These are phyloP conservation scores for Nymphalis polychloros DNA, from an alignment of 2,888 invertebrate species.

Conservation along the genomic window DNA sequence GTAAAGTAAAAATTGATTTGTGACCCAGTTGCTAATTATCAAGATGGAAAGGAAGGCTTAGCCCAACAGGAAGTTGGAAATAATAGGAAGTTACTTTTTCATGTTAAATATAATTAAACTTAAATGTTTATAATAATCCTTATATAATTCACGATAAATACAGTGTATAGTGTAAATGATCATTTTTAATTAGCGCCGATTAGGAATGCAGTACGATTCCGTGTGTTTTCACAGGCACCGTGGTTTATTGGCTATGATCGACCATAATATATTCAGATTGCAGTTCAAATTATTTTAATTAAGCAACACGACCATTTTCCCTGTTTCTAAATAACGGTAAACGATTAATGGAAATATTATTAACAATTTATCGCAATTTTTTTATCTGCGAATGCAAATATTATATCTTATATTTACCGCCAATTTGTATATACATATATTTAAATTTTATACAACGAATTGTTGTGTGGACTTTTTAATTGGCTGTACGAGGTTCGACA, in stretches of 20 bases:
- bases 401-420: not conserved
- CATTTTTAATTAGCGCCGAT: constrained; percentile 23
- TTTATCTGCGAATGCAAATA: constrained; percentile 9
- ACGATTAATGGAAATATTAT: constrained; percentile 23
- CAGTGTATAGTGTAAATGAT: not conserved
- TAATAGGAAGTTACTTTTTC: too few species aligned
- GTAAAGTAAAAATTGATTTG: too few species aligned
- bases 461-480: too few species aligned
- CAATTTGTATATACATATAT: too few species aligned
- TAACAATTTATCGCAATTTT: constrained; percentile 11
- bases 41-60: too few species aligned
- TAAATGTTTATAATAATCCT: too few species aligned
- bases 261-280: constrained; percentile 72
- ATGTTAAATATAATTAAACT: too few species aligned
- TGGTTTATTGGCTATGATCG: constrained; percentile 65
- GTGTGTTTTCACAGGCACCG: constrained; percentile 53
- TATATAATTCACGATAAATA: too few species aligned
- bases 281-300: constrained; percentile 75
- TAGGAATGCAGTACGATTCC: constrained; percentile 32
- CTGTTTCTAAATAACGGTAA: constrained; percentile 33
- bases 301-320: constrained; percentile 45
- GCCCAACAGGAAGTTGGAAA: too few species aligned
- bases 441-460: too few species aligned
- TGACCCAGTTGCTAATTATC: too few species aligned
- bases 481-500: too few species aligned